phyloP scores from a whole-genome alignment of 2,113 vertebrate genomes.

The Stegostoma tigrinum region DNA sequence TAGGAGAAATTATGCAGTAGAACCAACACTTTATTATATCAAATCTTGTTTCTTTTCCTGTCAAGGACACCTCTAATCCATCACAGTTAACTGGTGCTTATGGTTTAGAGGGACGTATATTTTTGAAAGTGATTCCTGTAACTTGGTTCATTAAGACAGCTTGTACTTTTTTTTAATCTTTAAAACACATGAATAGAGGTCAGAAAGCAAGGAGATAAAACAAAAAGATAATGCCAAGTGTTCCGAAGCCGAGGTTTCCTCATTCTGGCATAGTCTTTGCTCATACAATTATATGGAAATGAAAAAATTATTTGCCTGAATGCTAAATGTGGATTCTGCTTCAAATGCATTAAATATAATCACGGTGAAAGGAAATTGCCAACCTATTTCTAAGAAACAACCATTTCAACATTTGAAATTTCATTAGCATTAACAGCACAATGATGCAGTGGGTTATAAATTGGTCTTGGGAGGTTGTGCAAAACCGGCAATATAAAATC shows the following conservation, averaged over 20 bases:
- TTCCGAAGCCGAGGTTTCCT: too few species aligned
- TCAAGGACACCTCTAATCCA: not conserved
- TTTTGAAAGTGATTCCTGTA: not conserved
- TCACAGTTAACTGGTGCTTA: not conserved
- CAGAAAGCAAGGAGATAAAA: not conserved
- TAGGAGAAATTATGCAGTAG: not conserved
- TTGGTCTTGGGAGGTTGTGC: not conserved
- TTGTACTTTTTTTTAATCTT: constrained; percentile 16
- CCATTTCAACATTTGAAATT: not conserved
- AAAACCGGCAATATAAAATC: not conserved
- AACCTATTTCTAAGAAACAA: not conserved
- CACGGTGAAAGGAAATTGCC: not conserved
- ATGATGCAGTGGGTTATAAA: not conserved
- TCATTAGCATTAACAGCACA: not conserved
- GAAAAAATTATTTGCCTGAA: not conserved
- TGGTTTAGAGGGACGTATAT: not conserved
- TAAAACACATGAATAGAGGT: not conserved
- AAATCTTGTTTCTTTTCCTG: not conserved
- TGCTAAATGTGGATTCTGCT: not conserved
- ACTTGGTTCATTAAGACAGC: not conserved
- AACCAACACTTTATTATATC: not conserved
- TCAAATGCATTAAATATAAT: not conserved
- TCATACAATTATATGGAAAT: not conserved
- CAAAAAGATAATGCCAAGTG: not conserved
- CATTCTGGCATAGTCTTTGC: not conserved